These are phyloP conservation scores for Macropis europaea DNA, from an alignment of 2,888 invertebrate species.

Conservation along the genomic window DNA sequence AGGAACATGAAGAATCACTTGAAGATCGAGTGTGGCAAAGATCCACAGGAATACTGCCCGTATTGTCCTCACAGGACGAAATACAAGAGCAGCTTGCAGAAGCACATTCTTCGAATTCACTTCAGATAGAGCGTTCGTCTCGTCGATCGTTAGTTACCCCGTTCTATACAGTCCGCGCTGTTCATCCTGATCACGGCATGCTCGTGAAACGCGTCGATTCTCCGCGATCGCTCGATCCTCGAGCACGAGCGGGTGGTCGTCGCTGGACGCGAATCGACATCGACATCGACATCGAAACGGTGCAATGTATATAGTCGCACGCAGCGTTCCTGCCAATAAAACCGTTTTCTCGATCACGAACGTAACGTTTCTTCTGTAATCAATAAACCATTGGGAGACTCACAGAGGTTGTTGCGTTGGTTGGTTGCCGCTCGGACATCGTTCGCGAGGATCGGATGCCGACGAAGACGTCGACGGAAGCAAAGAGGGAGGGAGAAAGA, in stretches of 20 bases:
- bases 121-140: conserved; percentile 8
- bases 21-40: conserved; percentile 83
- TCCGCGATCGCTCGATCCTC: too few species aligned
- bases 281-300: too few species aligned
- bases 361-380: neutral
- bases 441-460: neutral
- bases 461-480: too few species aligned
- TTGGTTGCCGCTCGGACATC: neutral
- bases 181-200: too few species aligned
- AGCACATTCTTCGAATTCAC: conserved; percentile 79
- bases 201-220: too few species aligned
- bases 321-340: too few species aligned
- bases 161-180: too few species aligned
- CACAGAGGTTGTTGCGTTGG: neutral
- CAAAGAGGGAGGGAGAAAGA: too few species aligned
- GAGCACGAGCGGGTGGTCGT: too few species aligned
- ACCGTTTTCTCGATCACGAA: too few species aligned
- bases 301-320: too few species aligned
- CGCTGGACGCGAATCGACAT: too few species aligned
- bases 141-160: neutral
- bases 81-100: conserved; percentile 81
- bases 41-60: conserved; percentile 82
- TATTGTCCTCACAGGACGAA: conserved; percentile 81
- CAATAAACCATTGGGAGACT: conserved; percentile 7
- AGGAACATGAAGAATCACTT: conserved; percentile 83